Evolutionary conservation across 2,113 vertebrate genomes (phyloP).

Genomic region (Tautogolabrus adspersus): DNA sequence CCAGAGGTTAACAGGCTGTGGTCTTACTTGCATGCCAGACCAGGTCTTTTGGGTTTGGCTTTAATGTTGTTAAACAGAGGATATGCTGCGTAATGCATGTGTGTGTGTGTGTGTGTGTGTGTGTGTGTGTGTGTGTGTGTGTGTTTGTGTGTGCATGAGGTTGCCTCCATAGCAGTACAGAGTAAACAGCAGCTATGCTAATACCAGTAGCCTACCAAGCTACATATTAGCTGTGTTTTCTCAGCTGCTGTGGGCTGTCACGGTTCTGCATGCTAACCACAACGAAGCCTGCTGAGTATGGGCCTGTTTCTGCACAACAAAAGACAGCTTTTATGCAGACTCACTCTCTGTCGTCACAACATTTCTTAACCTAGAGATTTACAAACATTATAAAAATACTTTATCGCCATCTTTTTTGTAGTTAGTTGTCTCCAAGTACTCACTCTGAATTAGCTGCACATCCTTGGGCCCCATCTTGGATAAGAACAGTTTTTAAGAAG

Average conservation of each 20-base stretch:
- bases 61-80: slow-evolving; percentile 60
- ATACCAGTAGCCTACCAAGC: slow-evolving; percentile 63
- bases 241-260: slow-evolving; percentile 71
- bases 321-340: slow-evolving; percentile 35
- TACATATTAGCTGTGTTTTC: slow-evolving; percentile 70
- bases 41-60: slow-evolving; percentile 72
- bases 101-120: slow-evolving; percentile 4
- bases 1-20: slow-evolving; percentile 66
- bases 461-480: too few species aligned
- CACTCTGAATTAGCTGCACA: too few species aligned
- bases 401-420: too few species aligned
- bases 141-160: slow-evolving; percentile 42
- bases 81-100: slow-evolving; percentile 48
- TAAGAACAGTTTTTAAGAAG: too few species aligned
- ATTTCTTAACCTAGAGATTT: too few species aligned
- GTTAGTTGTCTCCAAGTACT: too few species aligned
- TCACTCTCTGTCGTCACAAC: background rate
- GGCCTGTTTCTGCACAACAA: slow-evolving; percentile 56
- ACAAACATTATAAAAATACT: too few species aligned
- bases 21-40: slow-evolving; percentile 46
- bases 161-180: slow-evolving; percentile 60
- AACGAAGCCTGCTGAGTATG: slow-evolving; percentile 45
- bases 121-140: slow-evolving; percentile 2
- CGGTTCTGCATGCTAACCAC: slow-evolving; percentile 45
- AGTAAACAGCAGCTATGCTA: slow-evolving; percentile 76